Evolutionary conservation across 1,140 invertebrate species (phyloP).

Genomic region (Drosophila ironensis): DNA sequence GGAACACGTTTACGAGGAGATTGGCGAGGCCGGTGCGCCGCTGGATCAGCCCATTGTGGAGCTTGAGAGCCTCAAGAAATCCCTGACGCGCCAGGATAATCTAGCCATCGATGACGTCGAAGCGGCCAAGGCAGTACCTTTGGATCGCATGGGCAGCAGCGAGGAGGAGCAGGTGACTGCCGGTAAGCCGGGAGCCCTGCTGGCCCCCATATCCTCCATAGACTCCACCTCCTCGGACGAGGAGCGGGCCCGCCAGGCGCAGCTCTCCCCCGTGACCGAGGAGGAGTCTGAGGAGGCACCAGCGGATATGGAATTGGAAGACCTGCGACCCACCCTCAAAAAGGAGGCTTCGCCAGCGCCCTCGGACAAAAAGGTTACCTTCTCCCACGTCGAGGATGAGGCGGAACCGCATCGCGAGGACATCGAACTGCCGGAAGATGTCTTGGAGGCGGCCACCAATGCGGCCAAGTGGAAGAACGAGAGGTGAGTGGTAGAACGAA

Average conservation of each 20-base stretch:
- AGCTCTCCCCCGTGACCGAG: conserved; percentile 65
- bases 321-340: conserved; percentile 58
- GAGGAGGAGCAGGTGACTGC: conserved; percentile 71
- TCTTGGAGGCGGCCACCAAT: conserved; percentile 56
- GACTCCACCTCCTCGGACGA: conserved; percentile 80
- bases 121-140: conserved; percentile 55
- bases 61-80: conserved; percentile 63
- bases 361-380: conserved; percentile 81
- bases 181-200: conserved; percentile 28
- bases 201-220: conserved; percentile 76
- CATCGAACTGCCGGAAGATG: conserved; percentile 69
- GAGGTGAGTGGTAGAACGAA: conserved; percentile 49
- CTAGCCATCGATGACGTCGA: conserved; percentile 60
- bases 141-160: conserved; percentile 81
- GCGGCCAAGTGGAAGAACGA: conserved; percentile 63
- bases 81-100: conserved; percentile 64
- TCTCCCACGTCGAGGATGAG: conserved; percentile 79
- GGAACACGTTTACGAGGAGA: conserved; percentile 85
- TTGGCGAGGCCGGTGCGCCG: conserved; percentile 68
- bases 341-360: conserved; percentile 77
- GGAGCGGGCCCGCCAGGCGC: conserved; percentile 51
- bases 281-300: conserved; percentile 63
- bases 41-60: conserved; percentile 51
- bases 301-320: conserved; percentile 14
- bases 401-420: conserved; percentile 79